Base-by-base conservation (phyloP, 2,888 invertebrate genomes). In the Diachrysia chrysitis region DNA sequence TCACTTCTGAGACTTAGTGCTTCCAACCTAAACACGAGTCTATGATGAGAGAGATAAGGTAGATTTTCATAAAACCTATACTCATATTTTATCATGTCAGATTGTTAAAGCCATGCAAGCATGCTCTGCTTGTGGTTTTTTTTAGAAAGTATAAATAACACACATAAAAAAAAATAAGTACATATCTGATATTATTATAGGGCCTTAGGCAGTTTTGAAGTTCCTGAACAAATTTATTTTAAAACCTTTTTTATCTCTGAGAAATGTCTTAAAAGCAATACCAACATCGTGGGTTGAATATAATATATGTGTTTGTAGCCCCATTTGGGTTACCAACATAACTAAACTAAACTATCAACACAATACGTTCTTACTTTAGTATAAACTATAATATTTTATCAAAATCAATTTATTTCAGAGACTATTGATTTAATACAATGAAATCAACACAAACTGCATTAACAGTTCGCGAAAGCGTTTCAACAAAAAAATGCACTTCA, bases 401-500 rank as follows among this genome's bases (percentile, higher is more conserved):
- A 25, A 25, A 25, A 42, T 5, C 7, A 42, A 42, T 42, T 42
- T 5, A 42, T n/a, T n/a, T n/a, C 42, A n/a, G 42, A 16, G 32
- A n/a, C 2, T 16, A 14, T 37, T 42, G 4, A n/a, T n/a, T 5
- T 0, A 42, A 6, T n/a, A 7, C 16, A n/a, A 42, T 42, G 6
- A 42, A 2, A 42, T 42, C 16, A 16, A n/a, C 16, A 3, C 7
- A 66, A 53, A 53, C 21, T 48, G 35, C 63, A 61, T 12, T 25
- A 37, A 55, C 59, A 78, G 63, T 78, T 25, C 16, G 5, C 56
- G 69, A 74, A 21, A 58, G 25, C 62, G 69, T 79, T 59, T 21
- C 17, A 23, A 0, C 53, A 57, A 53, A 53, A 68, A 75, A 79
- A 76, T 72, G 71, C 68, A 58, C 58, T 72, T 42, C 14, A 67